Evolutionary conservation across 1,140 invertebrate species (phyloP), one percentile per base, ranked within the genome.

Genomic region (Thaumetopoea pityocampa): DNA sequence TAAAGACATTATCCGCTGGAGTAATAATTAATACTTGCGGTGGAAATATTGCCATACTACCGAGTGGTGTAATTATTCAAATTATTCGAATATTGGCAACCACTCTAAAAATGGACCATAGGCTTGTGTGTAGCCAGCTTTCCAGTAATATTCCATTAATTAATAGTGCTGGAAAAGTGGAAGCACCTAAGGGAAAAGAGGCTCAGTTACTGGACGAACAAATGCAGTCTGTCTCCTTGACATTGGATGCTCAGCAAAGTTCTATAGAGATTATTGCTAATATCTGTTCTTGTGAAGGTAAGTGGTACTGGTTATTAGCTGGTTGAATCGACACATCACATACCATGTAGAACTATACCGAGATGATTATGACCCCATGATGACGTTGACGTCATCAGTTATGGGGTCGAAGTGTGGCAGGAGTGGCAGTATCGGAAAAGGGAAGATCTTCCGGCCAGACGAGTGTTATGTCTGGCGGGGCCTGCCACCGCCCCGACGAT

Each of bases 251-350:
- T 1, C 91, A 92, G 62, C 88, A 90, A 52, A 85, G 88, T 56
- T 88, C 90, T 3, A 66, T 92, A 35, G 91, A 93, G 77, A 90
- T 92, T 32, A 71, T 92, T 29, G 87, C 91, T 7, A 93, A 93
- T 74, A 70, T 93, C 15, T 92, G 90, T 51, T 90, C 91, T 15
- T 70, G 73, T 62, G 89, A 91, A 54, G 90, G 90, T 87, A 69
- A 67, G 51, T 47, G 12, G 5, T 7, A n/a, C n/a, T n/a, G n/a
- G n/a, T n/a, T n/a, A n/a, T n/a, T n/a, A n/a, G n/a, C n/a, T n/a
- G n/a, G n/a, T n/a, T n/a, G n/a, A n/a, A n/a, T n/a, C n/a, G n/a
- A n/a, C n/a, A n/a, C n/a, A n/a, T n/a, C n/a, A n/a, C n/a, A n/a
- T n/a, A n/a, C n/a, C n/a, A n/a, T n/a, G n/a, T n/a, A n/a, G n/a